Evolutionary conservation across 2,797 vertebrate species (phyloP), one percentile per base, ranked within the genome.

Genomic region (Eulemur mongoz): DNA sequence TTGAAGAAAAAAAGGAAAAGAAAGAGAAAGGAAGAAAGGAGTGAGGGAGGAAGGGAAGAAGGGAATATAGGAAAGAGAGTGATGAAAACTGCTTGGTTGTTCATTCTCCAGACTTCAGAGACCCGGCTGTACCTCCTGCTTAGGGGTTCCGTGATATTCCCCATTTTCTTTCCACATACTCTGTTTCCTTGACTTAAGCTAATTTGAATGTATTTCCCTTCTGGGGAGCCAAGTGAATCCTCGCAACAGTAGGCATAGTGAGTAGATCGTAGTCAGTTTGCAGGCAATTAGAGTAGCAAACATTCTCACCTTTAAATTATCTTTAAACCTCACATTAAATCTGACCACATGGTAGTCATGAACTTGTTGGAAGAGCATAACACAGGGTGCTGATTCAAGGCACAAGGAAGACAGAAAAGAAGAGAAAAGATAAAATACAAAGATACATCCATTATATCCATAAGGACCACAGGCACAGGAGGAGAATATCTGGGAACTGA

Each of bases 301-400:
- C 17, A 14, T 87, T 61, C n/a, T 85, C 50, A 20, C 59, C 72
- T 72, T 72, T n/a, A 89, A 95, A 81, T 50, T 38, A 25, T 63
- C 17, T 72, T 78, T 59, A 92, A 75, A 27, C 1, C n/a, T 72
- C 15, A 18, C n/a, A 4, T 52, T 48, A 65, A 87, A 84, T 14
- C 13, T 73, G 30, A 72, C 12, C 35, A 70, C 18, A 0, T 10
- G 2, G 27, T n/a, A n/a, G 7, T 35, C 22, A 45, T 22, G 14
- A 82, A 25, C 15, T 81, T 83, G 6, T 27, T 91, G 11, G 3
- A 73, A 81, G 22, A 73, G 1, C n/a, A 22, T 69, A 32, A 35
- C 11, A 38, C 67, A 65, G 25, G 22, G 3, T 17, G 0, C 22
- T 27, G 23, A 70, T 69, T 86, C 12, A 38, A 65, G 22, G 75